These are phyloP conservation scores for Synaphobranchus kaupii DNA, from an alignment of 2,797 vertebrate species.

Conservation along the genomic window DNA sequence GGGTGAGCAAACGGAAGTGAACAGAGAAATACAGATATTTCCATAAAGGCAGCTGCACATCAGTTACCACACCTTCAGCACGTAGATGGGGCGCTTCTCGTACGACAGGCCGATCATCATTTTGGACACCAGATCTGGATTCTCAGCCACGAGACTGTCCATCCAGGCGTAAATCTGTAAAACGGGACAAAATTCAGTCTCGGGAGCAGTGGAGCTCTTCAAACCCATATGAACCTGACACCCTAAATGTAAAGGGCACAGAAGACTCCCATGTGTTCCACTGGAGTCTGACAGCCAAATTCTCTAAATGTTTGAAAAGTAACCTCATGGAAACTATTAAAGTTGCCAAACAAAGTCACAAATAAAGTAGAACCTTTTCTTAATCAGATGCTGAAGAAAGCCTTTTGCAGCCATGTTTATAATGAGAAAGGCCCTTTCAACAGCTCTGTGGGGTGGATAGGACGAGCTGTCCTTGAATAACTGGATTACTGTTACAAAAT, in stretches of 20 bases:
- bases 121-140: conserved; percentile 68
- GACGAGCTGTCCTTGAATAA: not conserved
- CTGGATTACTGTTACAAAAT: not conserved
- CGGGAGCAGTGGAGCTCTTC: not conserved
- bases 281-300: too few relatives aligned
- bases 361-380: too few relatives aligned
- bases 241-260: too few relatives aligned
- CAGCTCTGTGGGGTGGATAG: too few relatives aligned
- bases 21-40: conserved; percentile 49
- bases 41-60: too few relatives aligned
- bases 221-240: too few relatives aligned
- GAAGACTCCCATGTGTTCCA: too few relatives aligned
- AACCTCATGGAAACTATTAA: too few relatives aligned
- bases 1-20: conserved; percentile 37
- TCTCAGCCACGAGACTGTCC: conserved; percentile 60
- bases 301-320: too few relatives aligned
- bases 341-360: too few relatives aligned
- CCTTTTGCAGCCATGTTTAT: not conserved
- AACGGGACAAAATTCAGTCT: not conserved
- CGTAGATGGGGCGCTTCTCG: conserved; percentile 64
- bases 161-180: conserved; percentile 72
- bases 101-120: conserved; percentile 67
- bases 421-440: not conserved
- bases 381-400: too few relatives aligned
- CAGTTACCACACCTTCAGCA: conserved; percentile 66